phyloP scores from a whole-genome alignment of 2,113 vertebrate species.

The Anas platyrhynchos region DNA sequence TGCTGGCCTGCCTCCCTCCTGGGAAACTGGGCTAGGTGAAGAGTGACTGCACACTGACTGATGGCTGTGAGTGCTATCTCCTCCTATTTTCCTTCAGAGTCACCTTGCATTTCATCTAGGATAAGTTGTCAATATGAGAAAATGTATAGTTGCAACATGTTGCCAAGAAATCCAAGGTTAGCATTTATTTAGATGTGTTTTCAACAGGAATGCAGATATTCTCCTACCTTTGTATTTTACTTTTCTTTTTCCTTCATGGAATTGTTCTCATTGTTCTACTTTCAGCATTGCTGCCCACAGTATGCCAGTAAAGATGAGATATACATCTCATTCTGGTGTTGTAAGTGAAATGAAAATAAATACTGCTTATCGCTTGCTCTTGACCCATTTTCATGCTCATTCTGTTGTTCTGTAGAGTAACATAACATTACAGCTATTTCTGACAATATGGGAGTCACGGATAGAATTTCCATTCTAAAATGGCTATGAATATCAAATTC shows the following conservation, averaged over 20 bases:
- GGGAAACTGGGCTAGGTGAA: not conserved
- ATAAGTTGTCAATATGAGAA: not conserved
- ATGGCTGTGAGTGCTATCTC: not conserved
- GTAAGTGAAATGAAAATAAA: constrained; percentile 62
- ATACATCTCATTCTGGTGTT: not conserved
- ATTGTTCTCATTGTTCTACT: not conserved
- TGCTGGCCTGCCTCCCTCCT: not conserved
- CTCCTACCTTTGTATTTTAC: not conserved
- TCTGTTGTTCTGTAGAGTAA: not conserved
- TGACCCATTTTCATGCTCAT: not conserved
- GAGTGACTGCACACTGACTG: not conserved
- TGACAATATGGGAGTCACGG: not conserved
- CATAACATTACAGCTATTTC: not conserved
- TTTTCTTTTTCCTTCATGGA: not conserved
- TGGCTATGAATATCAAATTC: not conserved
- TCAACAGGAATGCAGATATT: not conserved
- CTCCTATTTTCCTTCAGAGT: constrained; percentile 29
- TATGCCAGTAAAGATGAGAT: not conserved
- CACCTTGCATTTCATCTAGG: not conserved
- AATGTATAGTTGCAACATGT: not conserved
- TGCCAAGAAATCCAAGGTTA: not conserved
- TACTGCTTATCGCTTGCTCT: constrained; percentile 44
- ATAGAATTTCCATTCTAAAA: not conserved
- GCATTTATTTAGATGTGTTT: not conserved
- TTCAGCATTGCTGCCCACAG: not conserved